Conservation (phyloP, 2,113 vertebrate genomes). For the Sylvietta virens region DNA sequence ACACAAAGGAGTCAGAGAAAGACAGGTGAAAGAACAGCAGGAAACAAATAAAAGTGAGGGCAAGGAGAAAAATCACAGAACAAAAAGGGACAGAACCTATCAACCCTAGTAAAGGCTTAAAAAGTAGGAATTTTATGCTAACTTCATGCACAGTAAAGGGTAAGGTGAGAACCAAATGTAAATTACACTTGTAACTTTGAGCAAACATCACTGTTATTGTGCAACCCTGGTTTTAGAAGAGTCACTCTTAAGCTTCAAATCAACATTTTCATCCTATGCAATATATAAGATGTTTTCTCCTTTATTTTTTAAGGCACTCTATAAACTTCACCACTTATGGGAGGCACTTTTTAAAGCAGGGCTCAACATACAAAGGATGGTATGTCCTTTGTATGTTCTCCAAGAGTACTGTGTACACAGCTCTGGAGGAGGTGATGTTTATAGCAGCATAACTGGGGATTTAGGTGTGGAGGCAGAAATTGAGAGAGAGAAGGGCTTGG, state of each 20-base stretch:
- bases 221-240: not conserved
- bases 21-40: not conserved
- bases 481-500: not conserved
- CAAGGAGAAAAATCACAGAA: not conserved
- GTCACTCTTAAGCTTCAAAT: not conserved
- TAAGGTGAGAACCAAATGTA: not conserved
- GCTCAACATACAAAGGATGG: not conserved
- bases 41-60: not conserved
- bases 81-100: not conserved
- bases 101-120: not conserved
- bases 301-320: not conserved
- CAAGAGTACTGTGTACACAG: not conserved
- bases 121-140: not conserved
- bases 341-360: not conserved
- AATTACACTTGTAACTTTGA: not conserved
- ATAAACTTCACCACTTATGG: not conserved
- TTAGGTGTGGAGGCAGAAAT: not conserved
- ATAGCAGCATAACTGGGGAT: not conserved
- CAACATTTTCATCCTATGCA: not conserved
- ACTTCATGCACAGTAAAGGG: not conserved
- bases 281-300: not conserved
- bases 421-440: not conserved
- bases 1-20: not conserved
- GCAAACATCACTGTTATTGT: not conserved
- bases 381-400: not conserved